Base-by-base conservation (phyloP, 2,888 invertebrate genomes). In the Paralinhomoeus sp. region DNA sequence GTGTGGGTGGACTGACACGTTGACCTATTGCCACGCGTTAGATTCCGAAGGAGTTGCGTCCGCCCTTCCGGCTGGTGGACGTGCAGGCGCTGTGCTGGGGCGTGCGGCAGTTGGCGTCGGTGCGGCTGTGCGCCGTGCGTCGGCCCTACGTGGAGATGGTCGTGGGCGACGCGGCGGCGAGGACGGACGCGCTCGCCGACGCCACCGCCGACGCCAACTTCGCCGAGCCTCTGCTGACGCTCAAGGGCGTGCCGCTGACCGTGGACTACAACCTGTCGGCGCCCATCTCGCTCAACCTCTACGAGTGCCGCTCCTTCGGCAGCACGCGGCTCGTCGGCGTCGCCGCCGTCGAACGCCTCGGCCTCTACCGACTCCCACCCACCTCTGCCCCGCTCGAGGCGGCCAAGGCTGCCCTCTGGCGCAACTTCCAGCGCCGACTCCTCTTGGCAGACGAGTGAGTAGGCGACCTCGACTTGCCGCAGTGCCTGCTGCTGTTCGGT, bases 191-290 rank as follows among this genome's bases (percentile, higher is more conserved):
- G 7, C 81, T 87, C 57, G 76, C 76, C 55, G 82, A 80, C 62
- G 76, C 80, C 0, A 77, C 75, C 57, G 77, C 77, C 50, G 83
- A 84, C 66, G 84, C 85, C 0, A 87, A 87, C 65, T 87, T 85
- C 58, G 73, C 73, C 9, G 77, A 75, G 39, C 80, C 82, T 9
- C 72, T 83, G 1, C 78, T 81, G 55, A 82, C 75, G 58, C 71
- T 85, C 48, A 82, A 83, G 55, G 70, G 83, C 45, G 72, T 72
- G 51, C 59, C 65, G 62, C 52, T 69, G 50, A 69, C 70, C 0
- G 62, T 60, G 44, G 66, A 67, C 45, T 64, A 68, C 43, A 54
- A 66, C 44, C 68, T 67, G 54, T 66, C 67, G 55, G 69, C 70
- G 2, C 70, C 71, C 2, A 61, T 71, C 50, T 66, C 67, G 49